Base-by-base conservation (phyloP, 35 echinoderm and acorn worm genomes). In the Stichopus chloronotus region DNA sequence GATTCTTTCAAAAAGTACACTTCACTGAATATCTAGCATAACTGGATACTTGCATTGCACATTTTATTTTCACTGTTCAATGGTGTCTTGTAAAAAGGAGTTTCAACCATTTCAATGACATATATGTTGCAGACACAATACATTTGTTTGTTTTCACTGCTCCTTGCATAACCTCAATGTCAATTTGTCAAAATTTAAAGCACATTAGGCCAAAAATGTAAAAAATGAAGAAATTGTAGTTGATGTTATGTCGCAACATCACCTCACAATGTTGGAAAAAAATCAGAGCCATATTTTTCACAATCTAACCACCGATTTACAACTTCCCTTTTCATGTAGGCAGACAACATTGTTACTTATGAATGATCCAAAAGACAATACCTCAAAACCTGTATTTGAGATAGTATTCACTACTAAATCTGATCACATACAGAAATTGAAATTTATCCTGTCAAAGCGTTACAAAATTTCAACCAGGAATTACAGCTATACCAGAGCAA, bases 281-380 rank as follows among this genome's bases (percentile, higher is more conserved):
- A 71, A 13, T 71, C 63, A 71, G 63, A 71, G 63, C 63, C 63
- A 71, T 71, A 71, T 71, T 2, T 71, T 11, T 43, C 63, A 11
- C 63, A 71, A 71, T 13, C 63, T n/a, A 71, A 71, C 63, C 10
- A 71, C 63, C 63, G 11, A 71, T 71, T 71, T 71, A 71, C 63
- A 71, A 71, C n/a, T 13, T 71, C 63, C 63, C n/a, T 71, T 71
- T 71, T 71, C 4, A 4, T 11, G 63, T 71, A 71, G 11, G n/a
- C 1, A 71, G 63, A 71, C 17, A 71, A 71, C 63, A 71, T 4
- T 71, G 63, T 71, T 71, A 71, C 10, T 71, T 71, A 71, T 71
- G 63, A 71, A 71, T 71, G 63, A 71, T n/a, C n/a, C 63, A 71
- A 71, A 71, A n/a, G 63, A 71, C 63, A 71, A n/a, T 71, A 71